Evolutionary conservation across 2,113 vertebrate species (phyloP).

Genomic region (Pelusios castaneus): DNA sequence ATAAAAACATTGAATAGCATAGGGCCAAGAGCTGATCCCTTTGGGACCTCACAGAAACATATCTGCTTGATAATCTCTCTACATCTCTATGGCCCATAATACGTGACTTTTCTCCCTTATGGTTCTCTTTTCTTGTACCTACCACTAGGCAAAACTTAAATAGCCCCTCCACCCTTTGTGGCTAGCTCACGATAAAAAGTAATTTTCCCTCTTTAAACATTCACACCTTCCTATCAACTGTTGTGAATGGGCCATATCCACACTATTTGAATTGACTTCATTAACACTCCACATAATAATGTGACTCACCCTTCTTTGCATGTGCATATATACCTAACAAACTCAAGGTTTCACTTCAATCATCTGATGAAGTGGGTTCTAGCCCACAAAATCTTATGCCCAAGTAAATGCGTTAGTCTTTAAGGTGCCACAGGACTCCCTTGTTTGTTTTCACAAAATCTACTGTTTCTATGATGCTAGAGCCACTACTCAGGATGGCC

Average conservation of each 20-base stretch:
- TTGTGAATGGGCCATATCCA: too few species aligned
- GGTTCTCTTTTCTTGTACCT: not conserved
- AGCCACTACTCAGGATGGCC: not conserved
- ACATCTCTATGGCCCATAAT: not conserved
- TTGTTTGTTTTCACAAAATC: not conserved
- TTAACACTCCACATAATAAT: too few species aligned
- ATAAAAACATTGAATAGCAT: not conserved
- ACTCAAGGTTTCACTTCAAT: too few species aligned
- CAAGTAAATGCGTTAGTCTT: too few species aligned
- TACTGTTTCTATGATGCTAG: not conserved
- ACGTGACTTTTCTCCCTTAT: not conserved
- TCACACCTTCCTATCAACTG: too few species aligned
- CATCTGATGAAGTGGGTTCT: too few species aligned
- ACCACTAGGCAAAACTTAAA: not conserved
- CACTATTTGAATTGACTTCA: too few species aligned
- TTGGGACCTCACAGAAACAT: not conserved
- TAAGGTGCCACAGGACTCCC: too few species aligned
- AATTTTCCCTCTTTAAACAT: too few species aligned
- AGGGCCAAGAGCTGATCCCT: not conserved
- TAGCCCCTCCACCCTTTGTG: not conserved
- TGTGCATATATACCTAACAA: too few species aligned
- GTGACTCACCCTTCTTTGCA: too few species aligned
- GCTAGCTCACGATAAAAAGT: too few species aligned
- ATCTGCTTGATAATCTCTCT: not conserved
- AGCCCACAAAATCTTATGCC: not conserved